Evolutionary conservation across 2,888 invertebrate species (phyloP), one percentile per base, ranked within the genome.

Genomic region (Habroteleia sp.): DNA sequence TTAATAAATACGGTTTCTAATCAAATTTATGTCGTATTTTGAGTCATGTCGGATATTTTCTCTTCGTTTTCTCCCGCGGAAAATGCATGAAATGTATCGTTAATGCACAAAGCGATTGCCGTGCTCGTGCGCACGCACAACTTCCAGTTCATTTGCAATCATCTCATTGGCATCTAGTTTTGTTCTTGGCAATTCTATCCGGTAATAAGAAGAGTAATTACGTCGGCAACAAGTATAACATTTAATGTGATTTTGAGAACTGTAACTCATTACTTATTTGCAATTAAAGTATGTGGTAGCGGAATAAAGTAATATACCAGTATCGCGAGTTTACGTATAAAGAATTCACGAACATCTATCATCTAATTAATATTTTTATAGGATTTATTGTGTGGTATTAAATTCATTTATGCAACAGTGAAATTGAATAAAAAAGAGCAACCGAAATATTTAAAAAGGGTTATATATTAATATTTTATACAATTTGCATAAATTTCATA

Each of bases 1-100:
- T 68, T 56, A 68, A 68, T 68, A 68, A 68, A 68, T 68, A 48
- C 56, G 48, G 41, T 68, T 68, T 68, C 66, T 58, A 66, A 56
- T 54, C 14, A 56, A 68, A 48, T 41, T 68, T 68, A 58, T 39
- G 66, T 58, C 56, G 25, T 48, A 68, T 68, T 48, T 48, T 56
- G 41, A 48, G 13, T 5, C 56, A 37, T 14, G 48, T 58, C n/a
- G n/a, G 41, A 25, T 46, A 58, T 68, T 68, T 68, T 68, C 66
- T 68, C 56, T 39, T 66, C 66, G 44, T 54, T 66, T 66, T 66
- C 66, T 66, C 56, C 25, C 8, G 27, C 25, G 35, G 27, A 54
- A 65, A 54, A 35, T 29, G n/a, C 58, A 8, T 56, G 42, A 27
- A 42, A 42, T 27, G 25, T 41, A 42, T 16, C 41, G 44, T 27